Base-by-base conservation (phyloP, 2,888 invertebrate genomes). In the Poecilus cupreus region DNA sequence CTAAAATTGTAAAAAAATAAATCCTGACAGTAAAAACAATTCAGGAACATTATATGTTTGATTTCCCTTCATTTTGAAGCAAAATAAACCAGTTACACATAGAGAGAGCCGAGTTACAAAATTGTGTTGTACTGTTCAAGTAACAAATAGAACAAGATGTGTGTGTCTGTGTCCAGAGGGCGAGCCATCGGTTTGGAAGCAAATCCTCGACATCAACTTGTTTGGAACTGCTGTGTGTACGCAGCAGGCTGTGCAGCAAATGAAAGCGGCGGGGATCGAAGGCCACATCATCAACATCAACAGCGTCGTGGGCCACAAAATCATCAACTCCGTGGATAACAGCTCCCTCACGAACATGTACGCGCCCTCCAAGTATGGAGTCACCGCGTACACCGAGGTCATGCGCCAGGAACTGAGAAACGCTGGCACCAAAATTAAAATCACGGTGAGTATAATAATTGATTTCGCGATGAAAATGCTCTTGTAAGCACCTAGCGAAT, bases 241-340 rank as follows among this genome's bases (percentile, higher is more conserved):
- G 8, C 82, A 83, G 4, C 84, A 84, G 80, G 83, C 84, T 0
- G 43, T 85, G 1, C 81, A 82, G 46, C 57, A 74, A n/a, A 85
- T 85, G 85, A 81, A 43, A 68, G 77, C 79, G 10, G 82, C 82
- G 18, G 82, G 82, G 6, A 57, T 84, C 5, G 76, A 81, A 18
- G 85, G 85, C 2, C 85, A 85, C 51, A 83, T 85, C 13, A 80
- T 85, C 10, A 82, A 84, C 37, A 82, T 85, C 1, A 85, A 85
- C 49, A 85, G 85, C 57, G 6, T 84, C 0, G 49, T 43, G 0
- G 85, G 85, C 6, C 85, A 85, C 22, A 54, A 46, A 79, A 64
- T 83, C 10, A 0, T 76, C 1, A 18, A 54, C 32, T 32, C 10
- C n/a, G 2, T 32, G 4, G 46, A 24, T 11, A 22, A 20, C 16